Conservation (phyloP, 2,113 vertebrate genomes). For the Sinocyclocheilus anshuiensis region DNA sequence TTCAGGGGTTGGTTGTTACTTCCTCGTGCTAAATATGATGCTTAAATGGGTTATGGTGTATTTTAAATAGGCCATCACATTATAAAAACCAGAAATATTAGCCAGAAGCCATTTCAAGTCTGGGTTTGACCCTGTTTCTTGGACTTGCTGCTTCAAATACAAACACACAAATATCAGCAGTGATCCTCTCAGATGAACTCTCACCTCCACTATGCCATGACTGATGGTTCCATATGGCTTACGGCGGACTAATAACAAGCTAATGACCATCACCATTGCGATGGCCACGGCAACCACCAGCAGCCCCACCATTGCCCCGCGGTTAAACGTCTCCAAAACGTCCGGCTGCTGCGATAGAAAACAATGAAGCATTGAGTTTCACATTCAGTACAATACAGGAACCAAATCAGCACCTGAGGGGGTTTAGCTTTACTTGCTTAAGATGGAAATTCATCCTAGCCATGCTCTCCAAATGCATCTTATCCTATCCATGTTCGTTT, state of each 20-base stretch:
- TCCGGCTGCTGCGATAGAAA: slow-evolving; percentile 76
- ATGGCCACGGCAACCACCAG: slow-evolving; percentile 86
- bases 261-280: slow-evolving; percentile 86
- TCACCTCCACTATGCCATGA: slow-evolving; percentile 85
- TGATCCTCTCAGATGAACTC: slow-evolving; percentile 37
- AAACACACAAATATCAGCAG: slow-evolving; percentile 23
- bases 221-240: slow-evolving; percentile 86
- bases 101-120: not conserved
- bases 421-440: not conserved
- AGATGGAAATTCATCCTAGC: not conserved
- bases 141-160: not conserved
- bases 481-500: not conserved
- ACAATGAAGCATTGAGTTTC: not conserved
- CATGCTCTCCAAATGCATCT: not conserved
- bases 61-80: not conserved
- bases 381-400: not conserved
- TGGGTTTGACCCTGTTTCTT: not conserved
- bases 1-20: not conserved
- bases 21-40: not conserved
- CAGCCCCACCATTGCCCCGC: slow-evolving; percentile 86
- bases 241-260: slow-evolving; percentile 82
- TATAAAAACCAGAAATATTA: not conserved
- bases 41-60: not conserved
- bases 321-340: slow-evolving; percentile 82
- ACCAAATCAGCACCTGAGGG: not conserved